These are phyloP conservation scores for Zoanthus sansibaricus DNA, from an alignment of 92 coral and sea anemone species.

Conservation along the genomic window DNA sequence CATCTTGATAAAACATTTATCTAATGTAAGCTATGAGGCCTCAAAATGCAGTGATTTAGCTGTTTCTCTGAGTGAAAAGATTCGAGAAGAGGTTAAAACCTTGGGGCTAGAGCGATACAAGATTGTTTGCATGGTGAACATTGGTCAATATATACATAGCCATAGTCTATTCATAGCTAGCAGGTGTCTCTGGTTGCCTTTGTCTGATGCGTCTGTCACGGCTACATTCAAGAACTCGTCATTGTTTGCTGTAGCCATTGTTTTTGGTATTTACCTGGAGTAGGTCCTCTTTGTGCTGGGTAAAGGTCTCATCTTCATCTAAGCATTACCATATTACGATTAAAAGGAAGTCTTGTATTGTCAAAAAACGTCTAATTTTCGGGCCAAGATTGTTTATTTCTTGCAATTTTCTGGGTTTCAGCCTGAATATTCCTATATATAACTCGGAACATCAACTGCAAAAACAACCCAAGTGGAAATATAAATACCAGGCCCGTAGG, in stretches of 20 bases:
- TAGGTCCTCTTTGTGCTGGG: background rate
- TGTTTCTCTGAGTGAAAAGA: constrained; percentile 59
- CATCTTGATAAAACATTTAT: constrained; percentile 53
- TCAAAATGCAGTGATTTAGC: constrained; percentile 65
- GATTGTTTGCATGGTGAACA: constrained; percentile 70
- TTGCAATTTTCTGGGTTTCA: background rate
- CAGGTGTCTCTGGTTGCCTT: constrained; percentile 79
- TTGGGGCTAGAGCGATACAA: constrained; percentile 67
- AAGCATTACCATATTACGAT: too few species aligned
- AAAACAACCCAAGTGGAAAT: too few species aligned
- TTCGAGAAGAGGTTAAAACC: constrained; percentile 72
- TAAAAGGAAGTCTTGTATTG: too few species aligned
- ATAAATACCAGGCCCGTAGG: too few species aligned
- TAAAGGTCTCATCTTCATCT: too few species aligned
- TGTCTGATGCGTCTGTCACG: constrained; percentile 63
- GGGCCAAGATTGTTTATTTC: background rate
- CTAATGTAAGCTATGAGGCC: constrained; percentile 60
- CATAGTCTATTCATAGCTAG: constrained; percentile 68
- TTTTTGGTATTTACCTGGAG: constrained; percentile 74
- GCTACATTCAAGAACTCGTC: constrained; percentile 70
- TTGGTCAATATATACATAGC: constrained; percentile 61
- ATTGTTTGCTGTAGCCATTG: constrained; percentile 79
- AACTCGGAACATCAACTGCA: too few species aligned
- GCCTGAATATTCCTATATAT: background rate
- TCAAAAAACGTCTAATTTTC: background rate